These are phyloP conservation scores for Chunga burmeisteri DNA, from an alignment of 2,113 vertebrate species.

Conservation along the genomic window DNA sequence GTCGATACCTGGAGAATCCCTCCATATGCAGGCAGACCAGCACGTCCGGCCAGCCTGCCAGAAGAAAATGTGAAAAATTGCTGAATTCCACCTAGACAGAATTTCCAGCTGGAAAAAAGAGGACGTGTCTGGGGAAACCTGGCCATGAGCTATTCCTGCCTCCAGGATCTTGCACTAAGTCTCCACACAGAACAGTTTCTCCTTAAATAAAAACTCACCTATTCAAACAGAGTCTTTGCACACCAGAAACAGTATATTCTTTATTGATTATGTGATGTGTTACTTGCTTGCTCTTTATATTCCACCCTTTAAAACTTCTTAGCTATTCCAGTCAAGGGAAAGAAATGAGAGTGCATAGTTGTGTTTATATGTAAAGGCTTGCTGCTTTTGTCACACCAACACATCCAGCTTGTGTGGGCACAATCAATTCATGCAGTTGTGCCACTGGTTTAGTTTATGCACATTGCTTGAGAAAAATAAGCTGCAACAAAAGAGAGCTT, in stretches of 20 bases:
- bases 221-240: not conserved
- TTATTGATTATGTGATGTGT: not conserved
- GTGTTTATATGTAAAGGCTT: not conserved
- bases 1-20: not conserved
- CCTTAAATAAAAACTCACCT: not conserved
- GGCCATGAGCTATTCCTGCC: not conserved
- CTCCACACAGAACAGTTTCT: not conserved
- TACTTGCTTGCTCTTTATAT: not conserved
- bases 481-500: not conserved
- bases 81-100: conserved; percentile 32
- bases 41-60: not conserved
- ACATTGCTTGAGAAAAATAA: not conserved
- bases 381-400: not conserved
- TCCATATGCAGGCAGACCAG: not conserved
- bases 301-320: not conserved
- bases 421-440: not conserved
- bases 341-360: not conserved
- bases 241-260: not conserved
- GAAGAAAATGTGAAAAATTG: not conserved
- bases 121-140: conserved; percentile 6
- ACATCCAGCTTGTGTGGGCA: not conserved
- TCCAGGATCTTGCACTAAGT: not conserved
- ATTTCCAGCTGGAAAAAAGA: conserved; percentile 46
- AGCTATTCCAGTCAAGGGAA: not conserved
- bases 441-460: not conserved